A percentile compares a stretch with the other conserved stretches of the same genome.
These are phyloP conservation scores for Hypena proboscidalis DNA, from an alignment of 2,888 invertebrate genomes.

Conservation along the genomic window DNA sequence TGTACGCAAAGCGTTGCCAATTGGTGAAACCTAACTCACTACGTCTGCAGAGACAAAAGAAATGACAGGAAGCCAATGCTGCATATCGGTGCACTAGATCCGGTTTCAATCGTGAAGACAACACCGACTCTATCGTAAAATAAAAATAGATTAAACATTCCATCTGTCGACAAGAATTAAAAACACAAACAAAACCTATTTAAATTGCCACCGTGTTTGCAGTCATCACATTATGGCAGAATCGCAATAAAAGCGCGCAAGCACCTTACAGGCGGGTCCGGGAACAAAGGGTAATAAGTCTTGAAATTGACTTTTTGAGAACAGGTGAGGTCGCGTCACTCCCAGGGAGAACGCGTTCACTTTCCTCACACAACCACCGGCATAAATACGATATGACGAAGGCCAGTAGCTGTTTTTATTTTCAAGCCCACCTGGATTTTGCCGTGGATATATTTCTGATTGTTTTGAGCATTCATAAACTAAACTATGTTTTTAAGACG, in stretches of 20 bases:
- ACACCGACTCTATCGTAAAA: slow-evolving; percentile 13
- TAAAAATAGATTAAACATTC: slow-evolving; percentile 7
- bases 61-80: slow-evolving; percentile 44
- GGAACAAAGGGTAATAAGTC: slow-evolving; percentile 79
- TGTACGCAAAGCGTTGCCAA: slow-evolving; percentile 63
- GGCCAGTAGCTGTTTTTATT: slow-evolving; percentile 67
- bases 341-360: slow-evolving; percentile 63
- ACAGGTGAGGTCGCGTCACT: slow-evolving; percentile 74
- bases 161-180: slow-evolving; percentile 23
- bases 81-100: slow-evolving; percentile 25
- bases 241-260: slow-evolving; percentile 62
- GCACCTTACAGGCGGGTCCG: slow-evolving; percentile 59
- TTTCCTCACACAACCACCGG: slow-evolving; percentile 62
- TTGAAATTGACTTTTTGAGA: slow-evolving; percentile 71
- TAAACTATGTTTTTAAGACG: slow-evolving; percentile 70
- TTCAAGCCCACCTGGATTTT: slow-evolving; percentile 72
- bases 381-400: slow-evolving; percentile 65
- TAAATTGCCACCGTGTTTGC: slow-evolving; percentile 56
- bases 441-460: slow-evolving; percentile 64
- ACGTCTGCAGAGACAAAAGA: slow-evolving; percentile 45
- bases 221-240: slow-evolving; percentile 60
- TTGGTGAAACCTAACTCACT: slow-evolving; percentile 71
- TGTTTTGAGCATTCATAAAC: slow-evolving; percentile 75
- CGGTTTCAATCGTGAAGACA: slow-evolving; percentile 12
- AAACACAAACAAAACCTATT: slow-evolving; percentile 46